Percentiles rank a stretch among this genome's conserved stretches.
Conservation (phyloP, 2,888 invertebrate species). For the Monopis laevigella region DNA sequence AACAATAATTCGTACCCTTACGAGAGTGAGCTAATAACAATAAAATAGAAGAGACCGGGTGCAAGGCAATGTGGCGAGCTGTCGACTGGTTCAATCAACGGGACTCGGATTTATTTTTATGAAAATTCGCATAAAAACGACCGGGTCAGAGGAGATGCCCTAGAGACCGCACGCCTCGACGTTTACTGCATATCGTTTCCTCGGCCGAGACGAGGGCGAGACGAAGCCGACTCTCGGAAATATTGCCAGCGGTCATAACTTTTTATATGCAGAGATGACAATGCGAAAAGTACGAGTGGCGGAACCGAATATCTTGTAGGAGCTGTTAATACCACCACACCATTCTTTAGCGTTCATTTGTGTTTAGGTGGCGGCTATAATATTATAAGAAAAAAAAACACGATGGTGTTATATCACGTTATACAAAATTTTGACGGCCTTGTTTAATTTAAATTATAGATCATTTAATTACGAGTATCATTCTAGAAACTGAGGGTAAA, state of each 20-base stretch:
- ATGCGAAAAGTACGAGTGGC: conserved; percentile 62
- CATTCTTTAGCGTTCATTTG: too few relatives aligned
- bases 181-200: conserved; percentile 68
- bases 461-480: too few relatives aligned
- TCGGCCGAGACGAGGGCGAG: conserved; percentile 34
- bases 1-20: conserved; percentile 65
- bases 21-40: conserved; percentile 61
- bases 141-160: conserved; percentile 60
- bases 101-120: conserved; percentile 66
- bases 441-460: too few relatives aligned
- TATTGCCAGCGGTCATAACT: conserved; percentile 65
- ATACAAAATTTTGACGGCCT: too few relatives aligned
- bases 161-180: conserved; percentile 61
- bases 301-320: conserved; percentile 27
- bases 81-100: conserved; percentile 68
- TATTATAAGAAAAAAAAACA: too few relatives aligned
- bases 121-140: conserved; percentile 67
- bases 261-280: conserved; percentile 67
- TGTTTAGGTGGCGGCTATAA: too few relatives aligned
- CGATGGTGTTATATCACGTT: too few relatives aligned
- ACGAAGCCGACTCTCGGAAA: conserved; percentile 47
- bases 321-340: too few relatives aligned
- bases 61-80: conserved; percentile 46
- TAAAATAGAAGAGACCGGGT: conserved; percentile 61
- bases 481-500: too few relatives aligned